These are phyloP conservation scores for Pachyseris speciosa DNA, from an alignment of 64 coral and sea anemone genomes.

Conservation along the genomic window DNA sequence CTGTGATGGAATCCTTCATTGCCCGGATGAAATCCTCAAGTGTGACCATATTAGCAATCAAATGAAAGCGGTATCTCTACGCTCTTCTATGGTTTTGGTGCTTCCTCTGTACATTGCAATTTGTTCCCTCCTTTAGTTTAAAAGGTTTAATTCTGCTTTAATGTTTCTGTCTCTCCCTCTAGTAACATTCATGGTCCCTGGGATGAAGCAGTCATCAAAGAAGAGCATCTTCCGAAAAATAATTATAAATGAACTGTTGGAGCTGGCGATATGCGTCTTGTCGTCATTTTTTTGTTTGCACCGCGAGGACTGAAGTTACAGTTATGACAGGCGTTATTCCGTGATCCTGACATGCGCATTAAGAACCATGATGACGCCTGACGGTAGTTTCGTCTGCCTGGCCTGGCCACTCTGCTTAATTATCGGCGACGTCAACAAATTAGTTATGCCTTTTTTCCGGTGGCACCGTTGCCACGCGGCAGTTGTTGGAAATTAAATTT, in stretches of 20 bases:
- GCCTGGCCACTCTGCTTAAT: too few relatives aligned
- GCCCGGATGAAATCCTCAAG: too few relatives aligned
- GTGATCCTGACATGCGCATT: neutral
- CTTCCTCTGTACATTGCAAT: neutral
- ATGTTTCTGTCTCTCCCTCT: conserved; percentile 2
- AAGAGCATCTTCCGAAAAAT: neutral
- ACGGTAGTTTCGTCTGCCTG: too few relatives aligned
- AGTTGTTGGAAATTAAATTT: too few relatives aligned
- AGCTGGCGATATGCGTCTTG: neutral
- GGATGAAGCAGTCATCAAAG: conserved; percentile 92
- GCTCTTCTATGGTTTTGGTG: too few relatives aligned
- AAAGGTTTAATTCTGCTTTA: neutral
- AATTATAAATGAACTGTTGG: neutral
- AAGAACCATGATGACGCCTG: neutral
- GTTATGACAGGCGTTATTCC: neutral
- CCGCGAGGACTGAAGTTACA: neutral
- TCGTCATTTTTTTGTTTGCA: neutral
- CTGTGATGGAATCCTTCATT: too few relatives aligned
- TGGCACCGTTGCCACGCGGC: too few relatives aligned
- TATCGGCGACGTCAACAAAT: too few relatives aligned
- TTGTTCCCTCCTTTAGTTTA: neutral
- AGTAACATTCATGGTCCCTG: conserved; percentile 95
- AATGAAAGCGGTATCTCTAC: too few relatives aligned
- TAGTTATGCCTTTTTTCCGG: too few relatives aligned
- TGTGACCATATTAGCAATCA: too few relatives aligned